These are phyloP conservation scores for Dynastes tityus DNA, from an alignment of 2,888 invertebrate species.

Conservation along the genomic window DNA sequence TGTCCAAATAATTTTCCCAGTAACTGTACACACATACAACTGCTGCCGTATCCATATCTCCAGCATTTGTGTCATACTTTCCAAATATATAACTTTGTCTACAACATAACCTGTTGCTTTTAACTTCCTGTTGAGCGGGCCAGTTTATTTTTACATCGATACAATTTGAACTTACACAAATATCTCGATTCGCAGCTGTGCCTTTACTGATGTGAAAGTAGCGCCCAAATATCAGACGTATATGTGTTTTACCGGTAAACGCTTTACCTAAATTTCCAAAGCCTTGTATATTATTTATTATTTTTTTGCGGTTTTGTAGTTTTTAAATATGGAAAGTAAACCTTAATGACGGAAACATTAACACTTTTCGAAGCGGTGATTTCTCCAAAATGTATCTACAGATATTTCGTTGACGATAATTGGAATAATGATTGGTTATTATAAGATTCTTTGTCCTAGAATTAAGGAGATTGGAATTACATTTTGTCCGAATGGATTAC, in stretches of 20 bases:
- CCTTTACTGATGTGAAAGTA: constrained; percentile 3
- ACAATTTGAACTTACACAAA: neutral
- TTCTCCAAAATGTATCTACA: neutral
- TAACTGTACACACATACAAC: too few species aligned
- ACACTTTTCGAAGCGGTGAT: neutral
- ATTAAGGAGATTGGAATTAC: too few species aligned
- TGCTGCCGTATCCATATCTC: neutral
- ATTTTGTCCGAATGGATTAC: too few species aligned
- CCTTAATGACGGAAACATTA: neutral
- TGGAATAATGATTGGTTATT: too few species aligned
- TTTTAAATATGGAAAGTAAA: neutral
- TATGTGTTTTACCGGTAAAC: neutral
- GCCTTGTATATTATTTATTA: neutral
- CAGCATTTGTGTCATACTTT: neutral
- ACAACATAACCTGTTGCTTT: constrained; percentile 9
- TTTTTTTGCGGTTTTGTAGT: neutral
- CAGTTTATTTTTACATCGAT: neutral
- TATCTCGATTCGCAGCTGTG: neutral
- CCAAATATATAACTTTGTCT: neutral
- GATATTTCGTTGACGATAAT: neutral
- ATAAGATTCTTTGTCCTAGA: too few species aligned
- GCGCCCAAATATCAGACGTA: neutral
- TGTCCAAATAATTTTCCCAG: too few species aligned
- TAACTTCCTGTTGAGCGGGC: neutral
- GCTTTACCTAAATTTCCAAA: neutral